These are phyloP conservation scores for Pseudomyrmex flavicornis DNA, from an alignment of 1,140 invertebrate species.

Conservation along the genomic window DNA sequence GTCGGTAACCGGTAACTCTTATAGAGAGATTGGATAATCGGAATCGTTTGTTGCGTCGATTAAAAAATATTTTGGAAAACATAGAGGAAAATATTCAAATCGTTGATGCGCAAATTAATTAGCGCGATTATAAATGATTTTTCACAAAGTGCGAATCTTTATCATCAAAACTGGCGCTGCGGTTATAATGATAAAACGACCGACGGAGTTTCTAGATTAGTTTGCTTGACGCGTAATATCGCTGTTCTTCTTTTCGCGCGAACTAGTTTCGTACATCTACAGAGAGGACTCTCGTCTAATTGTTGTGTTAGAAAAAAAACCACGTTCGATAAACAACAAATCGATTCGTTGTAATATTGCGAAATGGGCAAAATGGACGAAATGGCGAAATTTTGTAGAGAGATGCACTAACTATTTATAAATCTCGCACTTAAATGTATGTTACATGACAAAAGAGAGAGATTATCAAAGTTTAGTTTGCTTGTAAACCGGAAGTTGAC, in stretches of 20 bases:
- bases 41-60: neutral
- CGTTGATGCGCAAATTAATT: neutral
- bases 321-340: neutral
- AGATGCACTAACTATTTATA: neutral
- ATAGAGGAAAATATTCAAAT: neutral
- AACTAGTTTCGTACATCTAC: slow-evolving; percentile 28
- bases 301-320: slow-evolving; percentile 9
- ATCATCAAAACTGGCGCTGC: neutral
- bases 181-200: slow-evolving; percentile 38
- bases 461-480: slow-evolving; percentile 28
- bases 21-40: slow-evolving; percentile 1
- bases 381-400: neutral
- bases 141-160: neutral
- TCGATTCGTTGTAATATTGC: neutral
- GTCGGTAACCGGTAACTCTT: slow-evolving; percentile 30
- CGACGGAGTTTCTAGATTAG: slow-evolving; percentile 43
- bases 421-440: too few relatives aligned
- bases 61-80: slow-evolving; percentile 8
- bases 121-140: neutral
- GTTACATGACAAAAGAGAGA: slow-evolving; percentile 20
- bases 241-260: neutral
- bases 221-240: slow-evolving; percentile 28
- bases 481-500: slow-evolving; percentile 61
- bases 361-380: too few relatives aligned
- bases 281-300: slow-evolving; percentile 12